Base-by-base conservation (phyloP, 2,113 vertebrate species). In the Charina bottae region DNA sequence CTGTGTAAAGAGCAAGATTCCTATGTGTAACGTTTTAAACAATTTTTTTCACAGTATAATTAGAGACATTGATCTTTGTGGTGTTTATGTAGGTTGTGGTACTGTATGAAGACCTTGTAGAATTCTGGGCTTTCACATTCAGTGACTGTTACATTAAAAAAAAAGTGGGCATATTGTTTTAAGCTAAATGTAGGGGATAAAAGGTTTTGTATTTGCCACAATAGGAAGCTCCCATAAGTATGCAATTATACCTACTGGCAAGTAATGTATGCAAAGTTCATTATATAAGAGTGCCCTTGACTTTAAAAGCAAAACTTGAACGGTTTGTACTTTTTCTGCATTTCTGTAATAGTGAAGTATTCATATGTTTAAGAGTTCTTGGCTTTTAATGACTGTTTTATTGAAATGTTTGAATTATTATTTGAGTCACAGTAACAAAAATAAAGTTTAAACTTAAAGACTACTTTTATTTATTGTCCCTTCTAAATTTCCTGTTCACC, bases 311-410 rank as follows among this genome's bases (percentile, higher is more conserved):
- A 1, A 86, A 95, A 28, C 93, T 85, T 93, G 56, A 6, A 59
- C 92, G 91, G 85, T 91, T 37, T 91, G 62, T 91, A 55, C 26
- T 90, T 96, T 96, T 91, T 92, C 58, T 96, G 94, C 92, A 87
- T 96, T 95, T 93, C 91, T 96, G 93, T 95, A 95, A 90, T 90
- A 85, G 68, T 94, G 92, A 94, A 72, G 94, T 60, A 94, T 89
- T 91, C 92, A 55, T 94, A 93, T 91, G 72, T 2, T 95, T 59
- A 90, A 92, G 68, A 91, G 83, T 84, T 91, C 91, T 92, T 64
- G 92, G 78, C 93, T 93, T 95, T 87, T 93, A 54, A 90, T 4
- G 60, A 93, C 46, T 37, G 93, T 94, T 86, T 72, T 85, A 59
- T 87, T 46, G 0, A 33, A 58, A 90, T 84, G 93, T 96, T 95